Conservation (phyloP, 2,797 vertebrate genomes). For the Melanogrammus aeglefinus region DNA sequence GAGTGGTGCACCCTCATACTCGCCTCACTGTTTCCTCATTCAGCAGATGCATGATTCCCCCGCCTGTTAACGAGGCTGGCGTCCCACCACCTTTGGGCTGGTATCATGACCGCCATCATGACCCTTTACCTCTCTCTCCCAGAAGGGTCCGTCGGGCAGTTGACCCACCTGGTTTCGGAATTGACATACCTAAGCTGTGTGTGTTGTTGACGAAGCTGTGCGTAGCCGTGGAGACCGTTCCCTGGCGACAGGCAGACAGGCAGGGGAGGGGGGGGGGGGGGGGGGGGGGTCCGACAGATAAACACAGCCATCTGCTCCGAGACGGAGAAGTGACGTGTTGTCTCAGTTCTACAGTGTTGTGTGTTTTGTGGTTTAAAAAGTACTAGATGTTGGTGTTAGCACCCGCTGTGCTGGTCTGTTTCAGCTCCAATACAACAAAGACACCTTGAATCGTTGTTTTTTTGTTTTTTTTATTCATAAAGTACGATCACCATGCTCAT, state of each 20-base stretch:
- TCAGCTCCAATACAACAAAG: no score
- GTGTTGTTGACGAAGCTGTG: not conserved
- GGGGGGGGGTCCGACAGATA: not conserved
- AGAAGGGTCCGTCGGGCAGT: not conserved
- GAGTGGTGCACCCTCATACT: no score
- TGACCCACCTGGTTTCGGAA: not conserved
- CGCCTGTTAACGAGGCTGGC: no score
- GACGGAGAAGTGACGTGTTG: conserved; percentile 7
- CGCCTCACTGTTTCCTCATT: no score
- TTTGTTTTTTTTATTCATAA: not conserved
- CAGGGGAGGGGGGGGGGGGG: no score
- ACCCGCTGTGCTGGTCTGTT: no score
- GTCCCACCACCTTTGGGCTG: not conserved
- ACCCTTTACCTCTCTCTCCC: not conserved
- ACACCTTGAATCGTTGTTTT: not conserved
- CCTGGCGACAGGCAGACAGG: not conserved
- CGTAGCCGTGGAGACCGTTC: not conserved
- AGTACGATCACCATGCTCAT: not conserved
- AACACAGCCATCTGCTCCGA: not conserved
- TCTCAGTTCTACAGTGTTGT: not conserved
- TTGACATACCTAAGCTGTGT: not conserved
- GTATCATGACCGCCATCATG: not conserved
- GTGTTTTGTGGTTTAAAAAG: not conserved
- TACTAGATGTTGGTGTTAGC: not conserved
- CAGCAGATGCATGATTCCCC: no score